A percentile compares a stretch with the other conserved stretches of the same genome.
phyloP scores from a whole-genome alignment of 2,888 invertebrate species.

The Agrotis exclamationis region DNA sequence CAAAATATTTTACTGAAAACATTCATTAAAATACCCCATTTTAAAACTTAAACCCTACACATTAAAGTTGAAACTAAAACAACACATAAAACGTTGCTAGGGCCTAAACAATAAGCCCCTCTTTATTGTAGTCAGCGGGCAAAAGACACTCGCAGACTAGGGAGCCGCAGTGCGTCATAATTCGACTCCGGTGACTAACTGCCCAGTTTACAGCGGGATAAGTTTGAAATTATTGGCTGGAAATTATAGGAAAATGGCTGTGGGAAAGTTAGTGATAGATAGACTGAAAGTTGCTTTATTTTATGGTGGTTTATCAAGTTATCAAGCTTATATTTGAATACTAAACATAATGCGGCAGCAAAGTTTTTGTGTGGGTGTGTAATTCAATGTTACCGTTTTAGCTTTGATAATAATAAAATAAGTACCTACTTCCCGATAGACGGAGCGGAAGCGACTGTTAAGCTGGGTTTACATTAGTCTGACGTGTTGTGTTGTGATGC shows the following conservation, averaged over 20 bases:
- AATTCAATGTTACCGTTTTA: too few species aligned
- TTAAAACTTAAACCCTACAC: conserved; percentile 19
- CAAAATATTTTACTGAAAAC: conserved; percentile 5
- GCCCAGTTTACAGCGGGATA: conserved; percentile 34
- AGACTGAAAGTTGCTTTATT: too few species aligned
- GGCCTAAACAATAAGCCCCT: conserved; percentile 53
- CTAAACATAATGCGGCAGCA: background rate
- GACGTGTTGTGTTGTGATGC: too few species aligned
- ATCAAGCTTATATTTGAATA: too few species aligned
- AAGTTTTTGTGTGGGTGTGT: background rate
- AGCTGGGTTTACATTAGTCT: too few species aligned
- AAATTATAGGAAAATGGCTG: conserved; percentile 1
- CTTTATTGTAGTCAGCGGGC: conserved; percentile 44
- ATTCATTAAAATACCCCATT: conserved; percentile 16
- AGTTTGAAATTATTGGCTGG: conserved; percentile 30
- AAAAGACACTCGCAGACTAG: conserved; percentile 55
- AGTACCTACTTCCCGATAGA: too few species aligned
- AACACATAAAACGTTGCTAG: conserved; percentile 32
- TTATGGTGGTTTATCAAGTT: too few species aligned
- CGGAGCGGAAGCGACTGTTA: too few species aligned
- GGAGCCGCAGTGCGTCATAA: conserved; percentile 74
- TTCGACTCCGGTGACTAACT: conserved; percentile 46
- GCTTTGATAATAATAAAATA: too few species aligned
- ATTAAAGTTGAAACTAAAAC: conserved; percentile 49
- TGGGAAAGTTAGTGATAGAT: background rate